Base-by-base conservation (phyloP, 2,113 vertebrate species). In the Tretioscincus oriximinensis region DNA sequence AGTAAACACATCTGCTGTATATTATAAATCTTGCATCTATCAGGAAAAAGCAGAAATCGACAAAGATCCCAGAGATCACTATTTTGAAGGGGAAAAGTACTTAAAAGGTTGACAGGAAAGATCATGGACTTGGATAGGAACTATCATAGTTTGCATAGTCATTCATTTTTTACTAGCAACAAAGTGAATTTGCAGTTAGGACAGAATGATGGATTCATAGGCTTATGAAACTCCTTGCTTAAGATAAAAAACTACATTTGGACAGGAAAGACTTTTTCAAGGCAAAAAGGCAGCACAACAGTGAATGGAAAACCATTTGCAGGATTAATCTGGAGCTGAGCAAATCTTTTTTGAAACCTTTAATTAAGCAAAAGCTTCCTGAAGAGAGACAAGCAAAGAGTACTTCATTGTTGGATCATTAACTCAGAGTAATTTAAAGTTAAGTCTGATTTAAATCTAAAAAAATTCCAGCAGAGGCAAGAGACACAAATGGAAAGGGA, bases 351-450 rank as follows among this genome's bases (percentile, higher is more conserved):
- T 67, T 14, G 21, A 54, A 31, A 31, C 11, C 65, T 35, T 68
- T 68, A 78, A 78, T 78, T 78, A 78, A 68, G 65, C 49, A 69
- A 58, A 29, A n/a, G 31, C 31, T 76, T 76, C 74, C 31, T 64
- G 74, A 73, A n/a, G 71, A 76, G 60, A 64, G 24, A 31, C 51
- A 67, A 51, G 71, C n/a, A 28, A 54, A 68, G n/a, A 54, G 64
- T 51, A 68, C 28, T 68, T 78, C 29, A 68, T 54, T 78, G 20
- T 16, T 31, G 65, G 49, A 35, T 68, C 47, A 67, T 78, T 67
- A 78, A 78, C 47, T 68, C 21, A 9, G 65, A 35, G 7, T 78
- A 78, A 68, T 78, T 54, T 35, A 68, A 68, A 12, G 76, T 58
- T 68, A 58, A 35, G 3, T 47, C 65, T 54, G 65, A 54, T 78